These are phyloP conservation scores for Hucho hucho DNA, from an alignment of 2,113 vertebrate species.

Conservation along the genomic window DNA sequence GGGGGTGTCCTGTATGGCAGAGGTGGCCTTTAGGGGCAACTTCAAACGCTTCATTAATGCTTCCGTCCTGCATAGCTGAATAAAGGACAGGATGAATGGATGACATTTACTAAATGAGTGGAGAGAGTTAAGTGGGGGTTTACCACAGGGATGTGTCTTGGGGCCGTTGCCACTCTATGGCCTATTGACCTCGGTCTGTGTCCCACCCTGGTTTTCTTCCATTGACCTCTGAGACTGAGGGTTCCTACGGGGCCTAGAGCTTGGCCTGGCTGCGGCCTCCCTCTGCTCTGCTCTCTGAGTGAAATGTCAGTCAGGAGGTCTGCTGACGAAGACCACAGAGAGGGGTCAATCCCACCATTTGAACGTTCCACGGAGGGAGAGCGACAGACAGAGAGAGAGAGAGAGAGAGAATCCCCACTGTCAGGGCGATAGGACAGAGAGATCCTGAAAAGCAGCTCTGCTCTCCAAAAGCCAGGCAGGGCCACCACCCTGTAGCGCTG, in stretches of 20 bases:
- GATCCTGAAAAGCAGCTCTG: constrained; percentile 12
- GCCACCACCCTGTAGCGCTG: constrained; percentile 43
- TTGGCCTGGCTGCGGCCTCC: constrained; percentile 38
- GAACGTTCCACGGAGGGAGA: constrained; percentile 17
- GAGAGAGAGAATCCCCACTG: constrained; percentile 21
- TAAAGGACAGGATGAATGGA: constrained; percentile 36
- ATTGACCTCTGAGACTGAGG: background rate
- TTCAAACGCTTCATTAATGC: constrained; percentile 31
- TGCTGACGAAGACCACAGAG: constrained; percentile 28
- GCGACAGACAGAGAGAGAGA: constrained; percentile 8
- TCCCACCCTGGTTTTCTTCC: background rate
- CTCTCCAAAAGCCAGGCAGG: constrained; percentile 36
- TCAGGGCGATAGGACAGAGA: constrained; percentile 18
- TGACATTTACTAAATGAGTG: constrained; percentile 58
- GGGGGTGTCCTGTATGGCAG: background rate
- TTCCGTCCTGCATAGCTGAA: constrained; percentile 43
- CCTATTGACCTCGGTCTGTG: constrained; percentile 26
- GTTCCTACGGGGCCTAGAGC: constrained; percentile 22
- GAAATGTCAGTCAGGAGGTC: constrained; percentile 62
- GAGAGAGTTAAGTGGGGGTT: constrained; percentile 20
- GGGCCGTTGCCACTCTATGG: constrained; percentile 30
- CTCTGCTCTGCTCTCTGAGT: constrained; percentile 33
- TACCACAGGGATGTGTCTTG: constrained; percentile 26
- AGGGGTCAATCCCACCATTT: constrained; percentile 32
- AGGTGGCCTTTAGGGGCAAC: background rate